These are phyloP conservation scores for Ephestia elutella DNA, from an alignment of 1,140 invertebrate species.

Conservation along the genomic window DNA sequence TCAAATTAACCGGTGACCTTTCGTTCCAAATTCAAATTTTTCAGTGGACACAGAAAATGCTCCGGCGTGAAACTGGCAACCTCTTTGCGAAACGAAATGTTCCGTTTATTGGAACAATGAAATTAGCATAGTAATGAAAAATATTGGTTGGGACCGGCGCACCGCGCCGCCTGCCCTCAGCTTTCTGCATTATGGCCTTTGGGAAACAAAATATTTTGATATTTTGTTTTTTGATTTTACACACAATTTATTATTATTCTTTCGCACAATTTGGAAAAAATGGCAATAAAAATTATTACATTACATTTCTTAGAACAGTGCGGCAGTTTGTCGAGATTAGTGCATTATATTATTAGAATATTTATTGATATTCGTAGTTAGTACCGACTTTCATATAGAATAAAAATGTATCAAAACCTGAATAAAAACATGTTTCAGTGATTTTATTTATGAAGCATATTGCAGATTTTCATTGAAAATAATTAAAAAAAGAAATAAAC, in stretches of 20 bases:
- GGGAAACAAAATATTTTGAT: background rate
- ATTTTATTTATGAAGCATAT: too few species aligned
- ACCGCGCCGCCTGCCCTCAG: constrained; percentile 18
- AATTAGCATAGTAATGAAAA: constrained; percentile 73
- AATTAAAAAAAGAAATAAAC: too few species aligned
- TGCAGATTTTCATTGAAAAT: too few species aligned
- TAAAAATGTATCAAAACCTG: too few species aligned
- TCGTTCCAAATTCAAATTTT: constrained; percentile 62
- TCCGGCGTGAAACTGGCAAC: constrained; percentile 48
- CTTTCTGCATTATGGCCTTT: background rate
- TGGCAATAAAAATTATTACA: too few species aligned
- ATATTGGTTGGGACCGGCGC: constrained; percentile 52
- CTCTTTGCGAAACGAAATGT: constrained; percentile 53
- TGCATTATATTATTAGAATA: too few species aligned
- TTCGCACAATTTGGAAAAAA: too few species aligned
- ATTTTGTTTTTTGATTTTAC: background rate
- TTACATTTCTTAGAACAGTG: too few species aligned
- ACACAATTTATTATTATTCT: background rate
- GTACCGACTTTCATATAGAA: too few species aligned
- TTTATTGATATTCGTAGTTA: too few species aligned
- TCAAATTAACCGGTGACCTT: constrained; percentile 60
- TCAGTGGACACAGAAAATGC: constrained; percentile 59
- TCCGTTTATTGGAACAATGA: constrained; percentile 64
- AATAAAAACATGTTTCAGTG: too few species aligned
- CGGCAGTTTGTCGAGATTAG: too few species aligned